phyloP scores from a whole-genome alignment of 2,113 vertebrate species.

The Octodon degus region DNA sequence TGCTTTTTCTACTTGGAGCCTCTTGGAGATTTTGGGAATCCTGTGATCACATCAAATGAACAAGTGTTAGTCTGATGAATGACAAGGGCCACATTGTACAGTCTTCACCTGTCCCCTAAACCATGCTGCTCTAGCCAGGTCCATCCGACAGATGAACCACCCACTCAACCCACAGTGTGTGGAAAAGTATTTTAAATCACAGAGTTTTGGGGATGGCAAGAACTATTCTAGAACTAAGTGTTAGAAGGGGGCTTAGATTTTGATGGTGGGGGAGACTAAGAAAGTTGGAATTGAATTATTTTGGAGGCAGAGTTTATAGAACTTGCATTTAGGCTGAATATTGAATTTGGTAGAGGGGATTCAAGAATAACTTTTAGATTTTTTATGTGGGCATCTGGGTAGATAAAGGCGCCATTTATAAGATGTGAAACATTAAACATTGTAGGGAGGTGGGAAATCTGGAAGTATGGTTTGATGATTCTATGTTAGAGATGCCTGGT shows the following conservation, averaged over 20 bases:
- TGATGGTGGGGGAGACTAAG: not conserved
- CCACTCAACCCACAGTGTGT: not conserved
- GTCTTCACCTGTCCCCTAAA: not conserved
- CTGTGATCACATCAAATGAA: not conserved
- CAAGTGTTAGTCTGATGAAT: not conserved
- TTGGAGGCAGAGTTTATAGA: not conserved
- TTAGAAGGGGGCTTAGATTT: not conserved
- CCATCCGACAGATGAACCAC: not conserved
- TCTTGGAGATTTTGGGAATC: not conserved
- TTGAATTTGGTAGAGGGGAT: conserved; percentile 10
- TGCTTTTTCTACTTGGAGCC: not conserved
- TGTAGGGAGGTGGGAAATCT: not conserved
- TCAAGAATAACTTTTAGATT: not conserved
- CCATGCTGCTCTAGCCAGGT: not conserved
- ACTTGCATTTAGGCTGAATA: not conserved
- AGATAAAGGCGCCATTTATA: not conserved
- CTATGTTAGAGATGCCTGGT: not conserved
- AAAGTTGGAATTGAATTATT: not conserved
- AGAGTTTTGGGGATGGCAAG: not conserved
- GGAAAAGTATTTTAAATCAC: not conserved
- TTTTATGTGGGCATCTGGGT: not conserved
- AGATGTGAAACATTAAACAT: not conserved
- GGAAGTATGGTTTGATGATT: not conserved
- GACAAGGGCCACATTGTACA: not conserved
- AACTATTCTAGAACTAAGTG: not conserved